These are phyloP conservation scores for Labeo calbasu DNA, from an alignment of 2,797 vertebrate genomes.

Conservation along the genomic window DNA sequence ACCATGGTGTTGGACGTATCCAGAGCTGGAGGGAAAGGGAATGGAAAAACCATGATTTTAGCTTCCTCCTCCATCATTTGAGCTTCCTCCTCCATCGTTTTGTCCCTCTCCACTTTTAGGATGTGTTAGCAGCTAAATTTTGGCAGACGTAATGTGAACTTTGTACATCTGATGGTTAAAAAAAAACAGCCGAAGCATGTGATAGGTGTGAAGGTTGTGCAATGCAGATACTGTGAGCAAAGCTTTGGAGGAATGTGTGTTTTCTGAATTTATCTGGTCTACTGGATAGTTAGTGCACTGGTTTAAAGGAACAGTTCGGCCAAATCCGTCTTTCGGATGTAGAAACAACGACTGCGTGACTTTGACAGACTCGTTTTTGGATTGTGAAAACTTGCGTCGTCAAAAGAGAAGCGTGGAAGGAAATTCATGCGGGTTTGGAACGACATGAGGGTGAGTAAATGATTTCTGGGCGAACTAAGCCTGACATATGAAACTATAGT, in stretches of 20 bases:
- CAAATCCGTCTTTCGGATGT: neutral
- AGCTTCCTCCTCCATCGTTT: slow-evolving; percentile 6
- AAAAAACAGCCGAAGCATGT: slow-evolving; percentile 52
- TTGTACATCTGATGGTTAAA: slow-evolving; percentile 59
- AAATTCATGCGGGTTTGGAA: neutral
- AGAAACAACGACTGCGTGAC: neutral
- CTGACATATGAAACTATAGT: neutral
- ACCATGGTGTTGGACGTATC: slow-evolving; percentile 98
- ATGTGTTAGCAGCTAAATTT: slow-evolving; percentile 45
- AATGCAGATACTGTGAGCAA: slow-evolving; percentile 21
- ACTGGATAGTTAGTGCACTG: neutral
- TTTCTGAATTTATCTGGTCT: neutral
- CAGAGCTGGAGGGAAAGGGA: slow-evolving; percentile 79
- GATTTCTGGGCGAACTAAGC: neutral
- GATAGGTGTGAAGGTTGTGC: slow-evolving; percentile 39
- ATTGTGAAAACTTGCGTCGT: neutral
- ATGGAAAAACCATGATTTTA: neutral
- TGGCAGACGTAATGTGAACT: slow-evolving; percentile 60
- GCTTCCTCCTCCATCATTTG: slow-evolving; percentile 19
- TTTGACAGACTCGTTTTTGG: neutral
- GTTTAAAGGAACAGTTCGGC: neutral
- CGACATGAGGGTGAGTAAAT: neutral
- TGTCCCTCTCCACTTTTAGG: neutral
- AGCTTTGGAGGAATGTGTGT: slow-evolving; percentile 7
- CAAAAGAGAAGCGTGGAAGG: no score